Conservation (phyloP, 30 jellyfish, hydroid and myxozoan species). For the Clytia hemisphaerica region DNA sequence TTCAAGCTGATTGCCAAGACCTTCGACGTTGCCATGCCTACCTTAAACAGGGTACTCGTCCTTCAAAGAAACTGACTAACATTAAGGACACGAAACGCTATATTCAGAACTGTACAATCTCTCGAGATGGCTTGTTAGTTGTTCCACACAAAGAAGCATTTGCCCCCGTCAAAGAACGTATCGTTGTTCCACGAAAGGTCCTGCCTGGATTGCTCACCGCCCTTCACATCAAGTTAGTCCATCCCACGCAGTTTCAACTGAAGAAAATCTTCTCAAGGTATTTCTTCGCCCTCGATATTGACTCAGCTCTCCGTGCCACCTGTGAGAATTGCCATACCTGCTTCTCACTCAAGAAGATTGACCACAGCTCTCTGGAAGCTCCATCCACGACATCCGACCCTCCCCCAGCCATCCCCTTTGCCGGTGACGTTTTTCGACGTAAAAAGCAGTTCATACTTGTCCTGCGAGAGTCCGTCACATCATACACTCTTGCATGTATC, state of each 20-base stretch:
- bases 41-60: too few species aligned
- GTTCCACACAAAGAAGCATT: neutral
- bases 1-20: neutral
- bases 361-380: too few species aligned
- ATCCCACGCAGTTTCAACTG: neutral
- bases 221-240: too few species aligned
- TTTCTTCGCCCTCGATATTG: neutral
- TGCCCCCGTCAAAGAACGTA: neutral
- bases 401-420: neutral
- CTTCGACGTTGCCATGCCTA: neutral
- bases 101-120: neutral
- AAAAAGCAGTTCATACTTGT: neutral
- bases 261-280: neutral
- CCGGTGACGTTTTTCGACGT: slow-evolving; percentile 3
- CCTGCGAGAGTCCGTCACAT: neutral
- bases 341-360: too few species aligned
- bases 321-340: neutral
- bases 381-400: neutral
- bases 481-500: too few species aligned
- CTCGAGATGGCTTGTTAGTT: neutral
- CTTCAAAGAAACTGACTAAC: too few species aligned
- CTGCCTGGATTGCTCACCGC: neutral
- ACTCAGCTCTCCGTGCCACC: neutral
- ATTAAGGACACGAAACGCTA: neutral
- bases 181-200: neutral